These are phyloP conservation scores for Peromyscus maniculatus DNA, from an alignment of 2,113 vertebrate genomes.

Conservation along the genomic window DNA sequence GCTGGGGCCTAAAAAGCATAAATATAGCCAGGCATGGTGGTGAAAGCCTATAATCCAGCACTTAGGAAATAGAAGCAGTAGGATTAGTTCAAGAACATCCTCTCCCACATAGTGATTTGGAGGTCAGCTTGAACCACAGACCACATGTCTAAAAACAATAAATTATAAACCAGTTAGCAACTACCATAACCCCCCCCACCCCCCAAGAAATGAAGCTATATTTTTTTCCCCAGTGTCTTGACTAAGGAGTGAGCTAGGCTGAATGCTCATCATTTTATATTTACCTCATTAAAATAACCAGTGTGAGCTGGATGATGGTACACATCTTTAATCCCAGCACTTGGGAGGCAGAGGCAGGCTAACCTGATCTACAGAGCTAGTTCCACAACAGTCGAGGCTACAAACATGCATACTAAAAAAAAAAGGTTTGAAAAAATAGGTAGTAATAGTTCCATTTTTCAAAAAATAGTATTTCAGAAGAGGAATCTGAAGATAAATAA, in stretches of 20 bases:
- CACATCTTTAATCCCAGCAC: neutral
- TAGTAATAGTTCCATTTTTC: neutral
- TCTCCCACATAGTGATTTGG: neutral
- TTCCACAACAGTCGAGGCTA: neutral
- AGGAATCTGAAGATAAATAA: neutral
- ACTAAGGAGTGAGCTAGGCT: neutral
- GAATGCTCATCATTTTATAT: conserved; percentile 40
- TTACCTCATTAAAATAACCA: neutral
- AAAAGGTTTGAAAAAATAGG: neutral
- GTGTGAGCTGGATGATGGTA: neutral
- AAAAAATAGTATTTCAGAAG: neutral
- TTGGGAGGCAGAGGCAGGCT: no score
- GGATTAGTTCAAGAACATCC: neutral
- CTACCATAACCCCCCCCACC: neutral
- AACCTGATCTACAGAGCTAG: neutral
- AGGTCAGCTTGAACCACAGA: neutral
- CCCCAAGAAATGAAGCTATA: neutral
- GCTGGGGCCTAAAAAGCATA: neutral
- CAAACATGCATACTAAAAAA: neutral
- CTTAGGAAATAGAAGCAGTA: neutral
- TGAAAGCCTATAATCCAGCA: neutral
- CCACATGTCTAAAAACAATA: neutral
- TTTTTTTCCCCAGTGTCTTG: neutral
- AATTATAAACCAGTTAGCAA: neutral
- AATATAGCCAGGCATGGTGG: neutral